phyloP scores from a whole-genome alignment of 2,888 invertebrate species.

The Latrodectus hesperus region DNA sequence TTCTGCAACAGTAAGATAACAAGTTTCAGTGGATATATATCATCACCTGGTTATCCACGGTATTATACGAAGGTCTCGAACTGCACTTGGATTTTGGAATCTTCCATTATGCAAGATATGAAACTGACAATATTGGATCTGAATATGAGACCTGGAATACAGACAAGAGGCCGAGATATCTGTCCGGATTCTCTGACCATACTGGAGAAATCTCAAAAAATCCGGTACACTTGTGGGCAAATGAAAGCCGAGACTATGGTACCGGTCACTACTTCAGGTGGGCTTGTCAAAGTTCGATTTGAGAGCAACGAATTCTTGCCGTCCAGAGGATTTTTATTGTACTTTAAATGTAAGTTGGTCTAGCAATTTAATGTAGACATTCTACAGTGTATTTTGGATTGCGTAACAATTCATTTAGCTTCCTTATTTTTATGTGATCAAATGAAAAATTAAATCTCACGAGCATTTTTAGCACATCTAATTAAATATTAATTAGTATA shows the following conservation, averaged over 20 bases:
- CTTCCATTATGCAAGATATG: slow-evolving; percentile 80
- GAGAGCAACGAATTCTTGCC: slow-evolving; percentile 78
- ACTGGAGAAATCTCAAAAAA: slow-evolving; percentile 67
- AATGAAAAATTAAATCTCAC: no score
- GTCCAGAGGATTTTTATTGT: slow-evolving; percentile 81
- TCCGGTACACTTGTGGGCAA: slow-evolving; percentile 70
- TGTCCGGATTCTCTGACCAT: slow-evolving; percentile 75
- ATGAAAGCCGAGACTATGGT: slow-evolving; percentile 45
- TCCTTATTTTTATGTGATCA: no score
- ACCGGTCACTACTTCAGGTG: slow-evolving; percentile 69
- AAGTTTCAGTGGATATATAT: slow-evolving; percentile 81
- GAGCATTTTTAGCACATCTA: no score
- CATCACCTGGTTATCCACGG: slow-evolving; percentile 84
- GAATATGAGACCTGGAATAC: slow-evolving; percentile 78
- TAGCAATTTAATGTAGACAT: no score
- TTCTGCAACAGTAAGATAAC: slow-evolving; percentile 79
- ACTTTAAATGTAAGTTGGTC: slow-evolving; percentile 79
- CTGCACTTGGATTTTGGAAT: slow-evolving; percentile 82
- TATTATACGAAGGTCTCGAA: slow-evolving; percentile 82
- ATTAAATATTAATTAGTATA: no score
- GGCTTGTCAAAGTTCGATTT: slow-evolving; percentile 73
- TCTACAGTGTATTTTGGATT: no score
- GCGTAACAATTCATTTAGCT: no score
- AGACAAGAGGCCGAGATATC: slow-evolving; percentile 75
- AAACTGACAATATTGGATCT: slow-evolving; percentile 82